Evolutionary conservation across 2,113 vertebrate species (phyloP), one percentile per base, ranked within the genome.

Genomic region (Actenoides hombroni): DNA sequence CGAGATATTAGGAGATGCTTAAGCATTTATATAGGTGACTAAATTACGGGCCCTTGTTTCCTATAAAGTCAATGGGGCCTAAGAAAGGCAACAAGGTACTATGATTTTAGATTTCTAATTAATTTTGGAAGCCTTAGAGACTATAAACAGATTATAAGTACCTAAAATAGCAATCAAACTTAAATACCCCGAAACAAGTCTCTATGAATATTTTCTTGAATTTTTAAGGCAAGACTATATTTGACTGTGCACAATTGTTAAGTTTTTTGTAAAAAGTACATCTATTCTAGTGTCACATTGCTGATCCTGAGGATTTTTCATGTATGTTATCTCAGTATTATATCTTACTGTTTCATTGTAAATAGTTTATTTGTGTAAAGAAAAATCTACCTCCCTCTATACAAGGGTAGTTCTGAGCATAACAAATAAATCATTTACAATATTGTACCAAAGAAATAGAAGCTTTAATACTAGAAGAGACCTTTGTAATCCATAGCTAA

Each of bases 181-280:
- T 71, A 68, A 89, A 68, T 48, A 5, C 4, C 11, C 23, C 28
- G 60, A 33, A 51, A 63, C 3, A 70, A 86, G 4, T 6, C 33
- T 74, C 16, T 10, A 5, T 71, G 37, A 59, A 59, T 86, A 3
- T 70, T 92, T 81, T 86, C 7, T 60, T 56, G 17, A 6, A 20
- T 83, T 86, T 49, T 70, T 59, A 68, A 75, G 18, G 13, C 13
- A 71, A 64, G 39, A 46, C 6, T 82, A 3, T 39, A 28, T 82
- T 75, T 85, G 18, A 42, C 39, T 56, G 13, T n/a, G 13, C 5
- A 39, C 4, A 51, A 18, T 16, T 59, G 4, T 39, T 68, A 26
- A 33, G 5, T 0, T 23, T 40, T 56, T 56, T 8, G 5, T 9
- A 16, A 14, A 25, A 80, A 49, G 3, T 18, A 16, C 1, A 0